Evolutionary conservation across 2,888 invertebrate genomes (phyloP).

Genomic region (Cremastinae sp.): DNA sequence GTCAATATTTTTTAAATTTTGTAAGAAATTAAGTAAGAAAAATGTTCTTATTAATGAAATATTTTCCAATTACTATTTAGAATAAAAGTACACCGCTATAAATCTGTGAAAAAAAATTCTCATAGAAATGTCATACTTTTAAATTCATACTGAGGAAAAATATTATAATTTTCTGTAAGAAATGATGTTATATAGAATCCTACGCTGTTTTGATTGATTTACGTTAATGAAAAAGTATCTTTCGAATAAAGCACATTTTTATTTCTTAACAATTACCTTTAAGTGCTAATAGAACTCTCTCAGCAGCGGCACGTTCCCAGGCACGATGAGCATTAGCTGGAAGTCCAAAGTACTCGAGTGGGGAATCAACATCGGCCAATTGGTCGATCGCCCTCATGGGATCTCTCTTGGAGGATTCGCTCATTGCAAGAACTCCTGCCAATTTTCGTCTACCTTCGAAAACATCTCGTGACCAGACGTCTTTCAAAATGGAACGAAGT

Average conservation of each 20-base stretch:
- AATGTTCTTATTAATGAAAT: too few species aligned
- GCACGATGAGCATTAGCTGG: constrained; percentile 93
- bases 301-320: constrained; percentile 88
- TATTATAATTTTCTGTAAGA: too few species aligned
- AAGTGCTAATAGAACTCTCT: constrained; percentile 84
- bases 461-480: constrained; percentile 79
- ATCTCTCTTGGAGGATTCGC: constrained; percentile 82
- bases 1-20: too few species aligned
- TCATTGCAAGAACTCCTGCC: constrained; percentile 71
- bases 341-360: constrained; percentile 88
- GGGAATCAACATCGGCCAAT: constrained; percentile 88
- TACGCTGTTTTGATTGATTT: background rate
- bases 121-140: too few species aligned
- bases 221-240: too few species aligned
- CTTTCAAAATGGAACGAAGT: constrained; percentile 85
- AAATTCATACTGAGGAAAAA: too few species aligned
- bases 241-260: background rate
- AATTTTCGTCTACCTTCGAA: constrained; percentile 84
- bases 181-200: too few species aligned
- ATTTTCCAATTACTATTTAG: too few species aligned
- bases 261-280: constrained; percentile 79
- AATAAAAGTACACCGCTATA: too few species aligned
- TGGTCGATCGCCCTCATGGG: constrained; percentile 85
- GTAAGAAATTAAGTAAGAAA: too few species aligned
- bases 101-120: too few species aligned